Conservation (phyloP, 1,140 invertebrate species). For the Sitodiplosis mosellana region DNA sequence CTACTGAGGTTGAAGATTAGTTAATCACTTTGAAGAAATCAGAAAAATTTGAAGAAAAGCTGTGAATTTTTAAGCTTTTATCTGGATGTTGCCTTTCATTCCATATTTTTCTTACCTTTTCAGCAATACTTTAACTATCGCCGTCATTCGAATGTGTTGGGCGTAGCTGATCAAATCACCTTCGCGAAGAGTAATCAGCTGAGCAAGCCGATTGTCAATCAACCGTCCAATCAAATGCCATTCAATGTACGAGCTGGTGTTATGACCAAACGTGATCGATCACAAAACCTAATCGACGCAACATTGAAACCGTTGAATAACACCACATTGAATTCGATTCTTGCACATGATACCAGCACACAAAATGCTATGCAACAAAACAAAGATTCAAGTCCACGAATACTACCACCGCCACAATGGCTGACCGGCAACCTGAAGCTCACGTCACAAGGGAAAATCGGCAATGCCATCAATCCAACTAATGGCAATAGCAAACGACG, state of each 20-base stretch:
- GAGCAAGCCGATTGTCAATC: background rate
- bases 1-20: no score
- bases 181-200: background rate
- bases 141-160: no score
- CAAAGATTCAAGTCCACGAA: conserved; percentile 2
- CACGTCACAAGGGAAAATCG: background rate
- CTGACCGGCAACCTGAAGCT: background rate
- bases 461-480: background rate
- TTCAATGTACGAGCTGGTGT: background rate
- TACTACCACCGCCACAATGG: conserved; percentile 2
- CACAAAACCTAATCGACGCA: background rate
- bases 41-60: no score
- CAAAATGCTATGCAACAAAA: no score
- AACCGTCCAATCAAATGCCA: background rate
- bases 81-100: no score
- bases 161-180: background rate
- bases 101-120: no score
- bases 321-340: background rate
- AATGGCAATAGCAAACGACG: background rate
- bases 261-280: background rate
- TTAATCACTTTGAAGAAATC: no score
- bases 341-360: no score
- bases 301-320: background rate
- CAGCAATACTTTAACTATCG: no score
- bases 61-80: no score